Percentiles rank a stretch among this genome's conserved stretches.
Conservation (phyloP, 2,113 vertebrate genomes). For the Corythornis vintsioides region DNA sequence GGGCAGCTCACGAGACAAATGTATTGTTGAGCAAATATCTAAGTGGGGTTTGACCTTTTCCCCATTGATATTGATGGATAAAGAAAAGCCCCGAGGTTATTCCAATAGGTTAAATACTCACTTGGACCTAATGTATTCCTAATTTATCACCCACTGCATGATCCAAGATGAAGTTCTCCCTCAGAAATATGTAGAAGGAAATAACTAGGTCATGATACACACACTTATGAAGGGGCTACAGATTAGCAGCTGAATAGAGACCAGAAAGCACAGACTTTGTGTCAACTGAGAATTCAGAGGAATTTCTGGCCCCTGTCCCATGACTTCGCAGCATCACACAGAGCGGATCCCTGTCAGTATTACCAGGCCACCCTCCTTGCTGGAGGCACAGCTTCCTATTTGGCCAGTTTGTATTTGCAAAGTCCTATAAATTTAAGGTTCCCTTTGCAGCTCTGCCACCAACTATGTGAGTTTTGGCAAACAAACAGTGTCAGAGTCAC, state of each 20-base stretch:
- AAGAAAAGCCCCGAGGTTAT: neutral
- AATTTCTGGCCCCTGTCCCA: slow-evolving; percentile 47
- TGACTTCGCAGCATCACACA: slow-evolving; percentile 54
- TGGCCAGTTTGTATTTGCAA: slow-evolving; percentile 44
- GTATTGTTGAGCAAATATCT: neutral
- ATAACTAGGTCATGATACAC: slow-evolving; percentile 51
- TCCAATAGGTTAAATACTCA: neutral
- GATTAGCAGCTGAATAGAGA: slow-evolving; percentile 52
- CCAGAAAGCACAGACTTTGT: slow-evolving; percentile 55
- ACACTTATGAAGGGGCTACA: slow-evolving; percentile 46
- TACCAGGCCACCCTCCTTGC: slow-evolving; percentile 62
- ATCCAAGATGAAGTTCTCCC: slow-evolving; percentile 39
- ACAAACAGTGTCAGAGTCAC: slow-evolving; percentile 51
- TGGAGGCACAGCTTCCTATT: slow-evolving; percentile 53
- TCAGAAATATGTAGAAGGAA: slow-evolving; percentile 47
- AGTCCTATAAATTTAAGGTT: slow-evolving; percentile 58
- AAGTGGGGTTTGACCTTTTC: neutral
- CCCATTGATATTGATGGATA: neutral
- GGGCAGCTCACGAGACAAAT: neutral
- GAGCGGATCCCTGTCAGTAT: slow-evolving; percentile 42
- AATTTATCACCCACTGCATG: neutral
- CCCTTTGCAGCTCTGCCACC: slow-evolving; percentile 31
- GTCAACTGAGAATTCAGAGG: slow-evolving; percentile 57
- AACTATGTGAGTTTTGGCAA: slow-evolving; percentile 64
- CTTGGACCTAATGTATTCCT: neutral